Conservation (phyloP, 2,113 vertebrate genomes). For the Eudyptes chrysolophus region DNA sequence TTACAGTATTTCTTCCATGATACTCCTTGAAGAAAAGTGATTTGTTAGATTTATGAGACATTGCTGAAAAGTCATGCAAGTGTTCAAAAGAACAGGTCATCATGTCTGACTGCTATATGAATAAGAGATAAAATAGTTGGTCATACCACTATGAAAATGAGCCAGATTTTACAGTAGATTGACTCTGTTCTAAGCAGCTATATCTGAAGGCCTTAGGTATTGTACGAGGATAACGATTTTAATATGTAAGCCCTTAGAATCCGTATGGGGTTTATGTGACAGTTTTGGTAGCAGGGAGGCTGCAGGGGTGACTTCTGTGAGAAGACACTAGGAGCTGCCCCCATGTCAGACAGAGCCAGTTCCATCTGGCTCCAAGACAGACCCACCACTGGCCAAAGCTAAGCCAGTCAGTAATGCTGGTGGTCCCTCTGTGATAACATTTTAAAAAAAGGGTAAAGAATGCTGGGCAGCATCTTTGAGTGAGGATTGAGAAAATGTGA, state of each 20-base stretch:
- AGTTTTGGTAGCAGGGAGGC: not conserved
- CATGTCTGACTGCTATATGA: not conserved
- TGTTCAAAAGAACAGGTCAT: not conserved
- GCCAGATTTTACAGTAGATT: not conserved
- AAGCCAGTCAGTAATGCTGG: rapidly evolving
- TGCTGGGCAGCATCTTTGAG: not conserved
- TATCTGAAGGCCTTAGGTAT: not conserved
- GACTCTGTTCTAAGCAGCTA: not conserved
- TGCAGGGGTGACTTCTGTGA: not conserved
- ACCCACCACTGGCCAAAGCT: not conserved
- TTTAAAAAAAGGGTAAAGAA: not conserved
- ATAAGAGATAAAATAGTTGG: not conserved
- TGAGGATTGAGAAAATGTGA: not conserved
- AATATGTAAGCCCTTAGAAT: not conserved
- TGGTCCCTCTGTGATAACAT: rapidly evolving
- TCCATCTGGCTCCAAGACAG: not conserved
- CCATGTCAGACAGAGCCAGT: not conserved
- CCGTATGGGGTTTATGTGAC: not conserved
- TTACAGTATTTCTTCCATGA: not conserved
- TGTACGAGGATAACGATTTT: not conserved
- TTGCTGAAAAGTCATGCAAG: not conserved
- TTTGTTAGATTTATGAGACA: not conserved
- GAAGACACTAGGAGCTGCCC: not conserved
- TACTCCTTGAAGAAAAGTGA: not conserved
- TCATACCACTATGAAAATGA: not conserved